phyloP scores from a whole-genome alignment of 2,797 vertebrate genomes.

The Limosa lapponica region DNA sequence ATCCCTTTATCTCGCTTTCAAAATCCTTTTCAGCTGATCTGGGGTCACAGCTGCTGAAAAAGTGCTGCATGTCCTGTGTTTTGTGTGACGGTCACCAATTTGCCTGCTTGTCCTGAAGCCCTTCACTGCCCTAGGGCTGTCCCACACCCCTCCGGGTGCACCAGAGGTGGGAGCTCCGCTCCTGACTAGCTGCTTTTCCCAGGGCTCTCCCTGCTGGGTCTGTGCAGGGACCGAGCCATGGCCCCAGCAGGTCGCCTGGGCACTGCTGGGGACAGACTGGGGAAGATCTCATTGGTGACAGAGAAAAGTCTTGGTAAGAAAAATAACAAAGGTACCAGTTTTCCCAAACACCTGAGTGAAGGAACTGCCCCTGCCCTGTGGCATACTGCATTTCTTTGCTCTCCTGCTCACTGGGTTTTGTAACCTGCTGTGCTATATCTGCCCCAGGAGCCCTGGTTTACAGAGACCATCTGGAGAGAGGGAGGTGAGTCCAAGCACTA shows the following conservation, averaged over 20 bases:
- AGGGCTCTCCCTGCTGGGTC: neutral
- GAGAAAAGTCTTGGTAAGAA: neutral
- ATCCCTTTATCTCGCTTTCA: conserved; percentile 42
- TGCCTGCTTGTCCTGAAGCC: neutral
- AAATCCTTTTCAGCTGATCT: conserved; percentile 43
- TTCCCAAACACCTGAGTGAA: neutral
- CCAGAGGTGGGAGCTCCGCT: neutral
- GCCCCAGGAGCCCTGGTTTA: neutral
- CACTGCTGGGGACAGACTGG: neutral
- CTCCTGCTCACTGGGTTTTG: neutral
- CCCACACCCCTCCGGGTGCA: neutral
- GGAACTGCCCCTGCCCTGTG: neutral
- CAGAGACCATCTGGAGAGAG: neutral
- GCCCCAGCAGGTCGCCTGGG: neutral
- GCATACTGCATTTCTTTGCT: neutral
- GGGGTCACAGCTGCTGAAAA: neutral
- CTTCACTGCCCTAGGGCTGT: neutral
- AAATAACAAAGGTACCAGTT: neutral
- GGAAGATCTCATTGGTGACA: neutral
- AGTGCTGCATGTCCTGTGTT: neutral
- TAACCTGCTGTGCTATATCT: neutral
- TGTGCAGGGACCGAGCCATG: neutral
- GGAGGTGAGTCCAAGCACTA: neutral
- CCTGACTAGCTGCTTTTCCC: rapidly evolving
- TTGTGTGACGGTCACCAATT: neutral